These are phyloP conservation scores for Drosophila virilis DNA, from an alignment of 1,140 invertebrate species.

Conservation along the genomic window DNA sequence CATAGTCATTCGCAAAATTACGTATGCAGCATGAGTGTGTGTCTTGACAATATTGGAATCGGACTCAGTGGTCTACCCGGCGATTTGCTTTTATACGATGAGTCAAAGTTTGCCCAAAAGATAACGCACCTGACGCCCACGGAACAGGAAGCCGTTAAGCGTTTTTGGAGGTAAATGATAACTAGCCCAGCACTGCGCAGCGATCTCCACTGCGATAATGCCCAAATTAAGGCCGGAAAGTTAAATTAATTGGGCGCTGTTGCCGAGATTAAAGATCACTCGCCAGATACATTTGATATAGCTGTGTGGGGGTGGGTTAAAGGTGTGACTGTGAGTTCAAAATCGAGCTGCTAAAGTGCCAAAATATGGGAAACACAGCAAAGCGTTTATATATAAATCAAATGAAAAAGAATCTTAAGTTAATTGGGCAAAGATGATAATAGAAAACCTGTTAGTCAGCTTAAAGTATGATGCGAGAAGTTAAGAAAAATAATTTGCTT, in stretches of 20 bases:
- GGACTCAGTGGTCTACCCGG: conserved; percentile 26
- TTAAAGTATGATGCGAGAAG: conserved; percentile 6
- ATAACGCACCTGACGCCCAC: conserved; percentile 76
- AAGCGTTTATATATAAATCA: conserved; percentile 14
- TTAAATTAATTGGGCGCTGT: conserved; percentile 30
- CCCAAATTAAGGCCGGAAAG: conserved; percentile 5
- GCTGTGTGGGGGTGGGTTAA: conserved; percentile 18
- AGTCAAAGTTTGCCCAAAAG: conserved; percentile 77
- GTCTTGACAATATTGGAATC: conserved; percentile 13
- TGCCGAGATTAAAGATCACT: conserved; percentile 15
- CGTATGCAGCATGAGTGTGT: conserved; percentile 59
- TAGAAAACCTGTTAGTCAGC: conserved; percentile 32
- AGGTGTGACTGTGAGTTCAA: conserved; percentile 32
- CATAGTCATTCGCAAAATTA: conserved; percentile 40
- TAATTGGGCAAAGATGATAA: conserved; percentile 31
- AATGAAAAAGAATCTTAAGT: conserved; percentile 19
- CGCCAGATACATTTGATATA: background rate
- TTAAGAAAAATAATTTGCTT: background rate
- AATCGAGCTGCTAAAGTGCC: background rate
- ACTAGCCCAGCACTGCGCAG: conserved; percentile 5
- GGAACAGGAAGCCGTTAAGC: conserved; percentile 81
- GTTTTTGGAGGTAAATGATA: conserved; percentile 80
- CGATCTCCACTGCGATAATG: conserved; percentile 37
- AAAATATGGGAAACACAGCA: conserved; percentile 6
- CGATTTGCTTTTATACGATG: conserved; percentile 65